phyloP scores from a whole-genome alignment of 2,888 invertebrate species.

The Silvanus unidentatus region DNA sequence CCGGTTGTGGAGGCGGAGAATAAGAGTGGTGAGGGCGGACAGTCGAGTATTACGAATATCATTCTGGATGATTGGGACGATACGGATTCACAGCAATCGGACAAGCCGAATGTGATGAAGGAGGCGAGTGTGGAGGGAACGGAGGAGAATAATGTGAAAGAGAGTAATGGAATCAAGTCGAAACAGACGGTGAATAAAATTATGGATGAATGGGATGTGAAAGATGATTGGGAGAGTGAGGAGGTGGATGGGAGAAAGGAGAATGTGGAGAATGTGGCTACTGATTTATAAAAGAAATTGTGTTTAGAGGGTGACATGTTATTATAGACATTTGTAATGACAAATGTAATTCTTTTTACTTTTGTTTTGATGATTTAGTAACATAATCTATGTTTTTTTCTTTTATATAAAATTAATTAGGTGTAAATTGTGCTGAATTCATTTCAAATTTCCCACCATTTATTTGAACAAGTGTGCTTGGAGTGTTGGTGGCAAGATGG shows the following conservation, averaged over 20 bases:
- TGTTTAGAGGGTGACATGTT: no score
- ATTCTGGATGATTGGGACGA: conserved; percentile 46
- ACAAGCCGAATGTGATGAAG: conserved; percentile 25
- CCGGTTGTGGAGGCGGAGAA: not conserved
- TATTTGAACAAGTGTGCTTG: no score
- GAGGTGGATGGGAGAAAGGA: conserved; percentile 34
- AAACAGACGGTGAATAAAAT: conserved; percentile 41
- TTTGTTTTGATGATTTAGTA: no score
- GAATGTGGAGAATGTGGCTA: not conserved
- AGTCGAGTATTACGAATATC: conserved; percentile 13
- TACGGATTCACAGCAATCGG: conserved; percentile 45
- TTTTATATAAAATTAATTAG: no score
- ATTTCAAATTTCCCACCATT: no score
- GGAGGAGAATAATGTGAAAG: not conserved
- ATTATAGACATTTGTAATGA: no score
- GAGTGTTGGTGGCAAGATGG: no score
- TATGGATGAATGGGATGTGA: conserved; percentile 47
- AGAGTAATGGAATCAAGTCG: conserved; percentile 20
- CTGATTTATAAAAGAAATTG: no score
- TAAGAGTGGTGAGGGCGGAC: not conserved
- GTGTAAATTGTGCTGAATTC: no score
- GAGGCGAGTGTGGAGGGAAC: conserved; percentile 2
- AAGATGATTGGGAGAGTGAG: conserved; percentile 44
- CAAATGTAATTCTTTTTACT: no score
- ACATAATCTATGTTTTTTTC: no score